Base-by-base conservation (phyloP, 2,113 vertebrate species). In the Paraplagusia blochii region DNA sequence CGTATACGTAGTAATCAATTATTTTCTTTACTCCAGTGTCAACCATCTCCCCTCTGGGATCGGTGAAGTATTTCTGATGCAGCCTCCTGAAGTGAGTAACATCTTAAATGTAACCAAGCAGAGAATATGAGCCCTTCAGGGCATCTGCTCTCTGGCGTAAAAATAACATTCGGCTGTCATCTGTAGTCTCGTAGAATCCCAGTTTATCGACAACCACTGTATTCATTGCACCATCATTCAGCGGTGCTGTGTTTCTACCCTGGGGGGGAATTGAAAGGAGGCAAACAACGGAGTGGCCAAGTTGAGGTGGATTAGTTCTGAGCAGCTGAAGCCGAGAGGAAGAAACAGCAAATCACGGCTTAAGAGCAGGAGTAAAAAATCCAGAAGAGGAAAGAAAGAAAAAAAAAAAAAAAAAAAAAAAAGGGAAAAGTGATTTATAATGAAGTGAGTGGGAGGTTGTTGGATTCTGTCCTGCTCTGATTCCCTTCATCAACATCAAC, bases 401-500 rank as follows among this genome's bases (percentile, higher is more conserved):
- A 29, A 29, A 45, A 48, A 36, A 53, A 48, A 45, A 48, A 36
- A 53, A 48, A 15, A 42, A 69, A 70, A 53, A 39, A 29, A 29
- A 29, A 29, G 22, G 22, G 10, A 35, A 68, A 63, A 36, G 9
- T n/a, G 65, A 73, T 56, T 68, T 4, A 69, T 60, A 61, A 76
- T 71, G 69, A 71, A 77, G 66, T 65, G 74, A 76, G 79, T 63
- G 68, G 82, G 79, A 11, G 47, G 3, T 12, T 9, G 56, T 58
- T 75, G 72, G 50, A 79, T 68, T 66, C 45, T 29, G 11, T 68
- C 44, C 59, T 65, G 62, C 47, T 54, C 69, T 16, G 49, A 52
- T 79, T 76, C 72, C 45, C 43, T 61, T 67, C 72, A 49, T 59
- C 53, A 58, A 43, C 64, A 47, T 75, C 49, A 83, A 85, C 63